phyloP scores from a whole-genome alignment of 2,113 vertebrate genomes.

The Poeciliopsis prolifica region DNA sequence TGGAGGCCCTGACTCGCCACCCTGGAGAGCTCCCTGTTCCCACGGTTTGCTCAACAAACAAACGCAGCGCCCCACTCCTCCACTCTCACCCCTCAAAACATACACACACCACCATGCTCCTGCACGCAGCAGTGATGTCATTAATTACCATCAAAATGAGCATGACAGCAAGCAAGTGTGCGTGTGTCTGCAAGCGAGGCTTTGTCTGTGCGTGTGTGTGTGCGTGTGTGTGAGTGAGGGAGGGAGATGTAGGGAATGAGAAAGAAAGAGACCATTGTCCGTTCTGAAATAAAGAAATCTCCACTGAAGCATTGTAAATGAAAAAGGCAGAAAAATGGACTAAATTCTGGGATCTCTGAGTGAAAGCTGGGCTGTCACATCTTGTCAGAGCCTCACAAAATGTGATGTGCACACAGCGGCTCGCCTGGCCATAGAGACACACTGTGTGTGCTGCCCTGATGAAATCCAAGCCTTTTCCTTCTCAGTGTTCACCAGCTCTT shows the following conservation, averaged over 20 bases:
- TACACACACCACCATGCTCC: slow-evolving; percentile 56
- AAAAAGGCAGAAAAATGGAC: slow-evolving; percentile 88
- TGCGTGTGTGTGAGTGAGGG: slow-evolving; percentile 39
- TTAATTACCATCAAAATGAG: slow-evolving; percentile 87
- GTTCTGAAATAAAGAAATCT: slow-evolving; percentile 92
- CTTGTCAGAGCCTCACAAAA: slow-evolving; percentile 81
- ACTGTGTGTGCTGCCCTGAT: slow-evolving; percentile 62
- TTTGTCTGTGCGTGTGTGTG: slow-evolving; percentile 50
- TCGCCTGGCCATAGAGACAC: slow-evolving; percentile 62
- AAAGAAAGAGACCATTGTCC: slow-evolving; percentile 81
- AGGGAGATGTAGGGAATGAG: slow-evolving; percentile 56
- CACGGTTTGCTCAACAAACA: slow-evolving; percentile 85
- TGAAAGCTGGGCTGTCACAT: slow-evolving; percentile 82
- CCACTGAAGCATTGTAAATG: slow-evolving; percentile 93
- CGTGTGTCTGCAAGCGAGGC: slow-evolving; percentile 61
- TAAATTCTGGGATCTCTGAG: slow-evolving; percentile 79
- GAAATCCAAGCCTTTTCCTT: slow-evolving; percentile 60
- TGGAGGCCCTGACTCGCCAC: slow-evolving; percentile 82
- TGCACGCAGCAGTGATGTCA: slow-evolving; percentile 81
- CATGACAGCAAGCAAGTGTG: slow-evolving; percentile 79
- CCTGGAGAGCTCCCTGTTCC: slow-evolving; percentile 82
- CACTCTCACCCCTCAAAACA: slow-evolving; percentile 23
- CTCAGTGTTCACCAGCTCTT: slow-evolving; percentile 26
- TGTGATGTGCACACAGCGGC: slow-evolving; percentile 76
- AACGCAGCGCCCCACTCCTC: slow-evolving; percentile 62